Base-by-base conservation (phyloP, 2,888 invertebrate species). In the Neoascia interrupta region DNA sequence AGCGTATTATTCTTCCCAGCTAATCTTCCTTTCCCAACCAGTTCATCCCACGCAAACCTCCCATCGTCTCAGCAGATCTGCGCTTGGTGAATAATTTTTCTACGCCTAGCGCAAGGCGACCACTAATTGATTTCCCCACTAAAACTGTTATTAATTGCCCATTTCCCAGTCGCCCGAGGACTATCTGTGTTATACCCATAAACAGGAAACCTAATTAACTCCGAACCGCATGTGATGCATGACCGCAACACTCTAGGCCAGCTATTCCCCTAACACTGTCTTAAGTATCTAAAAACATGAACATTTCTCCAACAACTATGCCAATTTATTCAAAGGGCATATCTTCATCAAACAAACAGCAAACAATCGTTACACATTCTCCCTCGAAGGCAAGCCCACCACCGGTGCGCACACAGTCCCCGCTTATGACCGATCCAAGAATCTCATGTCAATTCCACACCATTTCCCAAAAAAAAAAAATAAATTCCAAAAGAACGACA, bases 361-460 rank as follows among this genome's bases (percentile, higher is more conserved):
- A 39, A 64, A 63, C 63, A 75, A 72, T 72, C 72, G 70, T 64
- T 58, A 70, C 70, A 76, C 70, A 76, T 76, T 63, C 45, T 41
- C 28, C 31, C 56, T 63, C 51, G 21, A 39, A 41, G 60, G 51
- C 49, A 18, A 21, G 21, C 26, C 28, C 19, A 21, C 36, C 64
- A 34, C 10, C 13, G 13, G n/a, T 3, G 34, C 36, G 16, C 3
- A 5, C 53, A 28, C 23, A 18, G 8, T 19, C 39, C n/a, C 19
- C 45, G 5, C 47, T 16, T 34, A 37, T 28, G n/a, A 34, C 21
- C 74, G 31, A 72, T 28, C 16, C 53, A 49, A 68, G 60, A 60
- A 54, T 64, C 58, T 41, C 72, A 66, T 76, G 76, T 72, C 72
- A 72, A 60, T 76, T 72, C 75, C 51, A 63, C 63, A 63, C 54